Percentiles rank a stretch among this genome's conserved stretches.
These are phyloP conservation scores for Drosophila borborema DNA, from an alignment of 2,888 invertebrate genomes.

Conservation along the genomic window DNA sequence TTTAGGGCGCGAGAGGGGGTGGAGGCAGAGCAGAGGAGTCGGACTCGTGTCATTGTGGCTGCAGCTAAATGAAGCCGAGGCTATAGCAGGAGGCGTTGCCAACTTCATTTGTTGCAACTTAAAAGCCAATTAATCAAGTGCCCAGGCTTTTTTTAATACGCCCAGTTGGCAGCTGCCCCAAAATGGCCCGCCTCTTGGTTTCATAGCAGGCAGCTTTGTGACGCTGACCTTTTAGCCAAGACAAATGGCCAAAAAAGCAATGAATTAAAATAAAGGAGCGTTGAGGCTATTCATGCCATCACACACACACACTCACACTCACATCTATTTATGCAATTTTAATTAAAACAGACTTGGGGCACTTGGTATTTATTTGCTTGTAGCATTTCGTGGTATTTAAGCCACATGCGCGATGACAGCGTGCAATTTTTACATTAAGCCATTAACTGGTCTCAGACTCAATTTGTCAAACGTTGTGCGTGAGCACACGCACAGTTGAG, in stretches of 20 bases:
- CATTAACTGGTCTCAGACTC: slow-evolving; percentile 53
- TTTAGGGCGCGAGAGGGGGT: neutral
- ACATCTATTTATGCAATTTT: slow-evolving; percentile 71
- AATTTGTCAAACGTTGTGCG: slow-evolving; percentile 68
- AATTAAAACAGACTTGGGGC: slow-evolving; percentile 67
- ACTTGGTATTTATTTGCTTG: slow-evolving; percentile 11
- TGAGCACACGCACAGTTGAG: slow-evolving; percentile 58
- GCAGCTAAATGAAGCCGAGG: slow-evolving; percentile 17
- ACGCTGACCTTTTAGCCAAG: slow-evolving; percentile 67
- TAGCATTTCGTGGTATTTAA: slow-evolving; percentile 16
- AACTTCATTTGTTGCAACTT: slow-evolving; percentile 73
- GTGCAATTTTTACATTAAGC: slow-evolving; percentile 67
- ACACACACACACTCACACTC: neutral
- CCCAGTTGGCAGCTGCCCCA: slow-evolving; percentile 43
- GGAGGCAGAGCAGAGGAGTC: neutral
- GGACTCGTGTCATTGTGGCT: slow-evolving; percentile 47
- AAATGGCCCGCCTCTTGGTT: neutral
- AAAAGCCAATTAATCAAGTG: slow-evolving; percentile 77
- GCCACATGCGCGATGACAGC: slow-evolving; percentile 65
- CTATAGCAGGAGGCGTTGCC: slow-evolving; percentile 41
- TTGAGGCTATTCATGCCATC: slow-evolving; percentile 45
- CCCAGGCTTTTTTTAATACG: slow-evolving; percentile 68
- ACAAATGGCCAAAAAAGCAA: slow-evolving; percentile 44
- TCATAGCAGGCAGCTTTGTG: slow-evolving; percentile 21
- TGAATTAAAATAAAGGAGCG: slow-evolving; percentile 16